Percentiles rank a stretch among this genome's conserved stretches.
Evolutionary conservation across 2,888 invertebrate species (phyloP).

Genomic region (Portevinia maculata): DNA sequence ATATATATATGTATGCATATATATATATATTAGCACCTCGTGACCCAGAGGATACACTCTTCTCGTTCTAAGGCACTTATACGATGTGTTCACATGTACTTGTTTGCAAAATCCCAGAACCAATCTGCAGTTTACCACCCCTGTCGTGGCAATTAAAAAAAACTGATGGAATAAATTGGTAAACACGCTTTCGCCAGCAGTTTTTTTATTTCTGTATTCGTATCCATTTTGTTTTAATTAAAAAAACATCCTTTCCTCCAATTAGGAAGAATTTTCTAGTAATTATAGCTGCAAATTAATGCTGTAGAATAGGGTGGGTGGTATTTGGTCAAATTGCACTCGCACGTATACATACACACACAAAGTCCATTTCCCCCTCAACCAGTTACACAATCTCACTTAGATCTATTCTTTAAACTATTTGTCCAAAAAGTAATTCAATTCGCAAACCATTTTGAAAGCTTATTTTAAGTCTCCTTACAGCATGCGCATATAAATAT

Average conservation of each 20-base stretch:
- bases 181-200: slow-evolving; percentile 50
- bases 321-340: neutral
- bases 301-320: slow-evolving; percentile 19
- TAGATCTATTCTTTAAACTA: slow-evolving; percentile 10
- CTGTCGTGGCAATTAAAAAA: slow-evolving; percentile 53
- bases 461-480: slow-evolving; percentile 12
- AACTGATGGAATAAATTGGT: slow-evolving; percentile 15
- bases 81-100: slow-evolving; percentile 11
- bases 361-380: neutral
- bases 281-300: slow-evolving; percentile 71
- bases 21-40: slow-evolving; percentile 51
- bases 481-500: slow-evolving; percentile 21
- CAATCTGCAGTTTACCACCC: slow-evolving; percentile 43
- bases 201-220: slow-evolving; percentile 19
- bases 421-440: slow-evolving; percentile 13
- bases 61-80: slow-evolving; percentile 57
- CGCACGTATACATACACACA: no score
- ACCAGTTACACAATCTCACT: neutral
- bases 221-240: no score
- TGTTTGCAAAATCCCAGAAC: slow-evolving; percentile 14
- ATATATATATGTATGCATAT: slow-evolving; percentile 1
- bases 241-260: slow-evolving; percentile 61
- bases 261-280: slow-evolving; percentile 66
- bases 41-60: slow-evolving; percentile 32
- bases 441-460: slow-evolving; percentile 24